phyloP scores from a whole-genome alignment of 2,113 vertebrate species.

The Micromys minutus region DNA sequence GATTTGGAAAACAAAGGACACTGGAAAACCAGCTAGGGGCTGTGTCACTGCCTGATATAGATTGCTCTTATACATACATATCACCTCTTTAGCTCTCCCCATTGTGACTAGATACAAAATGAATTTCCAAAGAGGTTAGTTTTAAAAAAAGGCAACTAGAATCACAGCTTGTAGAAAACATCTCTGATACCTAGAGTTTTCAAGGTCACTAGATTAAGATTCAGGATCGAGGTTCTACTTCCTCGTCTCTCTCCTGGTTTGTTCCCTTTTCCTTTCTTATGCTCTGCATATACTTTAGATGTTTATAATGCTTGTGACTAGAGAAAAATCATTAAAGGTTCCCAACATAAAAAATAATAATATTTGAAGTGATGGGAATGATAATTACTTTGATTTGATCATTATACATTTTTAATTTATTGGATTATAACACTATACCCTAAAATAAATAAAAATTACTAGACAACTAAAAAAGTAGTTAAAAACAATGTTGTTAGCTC shows the following conservation, averaged over 20 bases:
- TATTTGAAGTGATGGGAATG: neutral
- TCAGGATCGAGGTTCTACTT: neutral
- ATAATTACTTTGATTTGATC: neutral
- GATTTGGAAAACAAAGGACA: too few relatives aligned
- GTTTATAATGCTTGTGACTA: neutral
- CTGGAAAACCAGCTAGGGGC: neutral
- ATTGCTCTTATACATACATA: rapidly evolving
- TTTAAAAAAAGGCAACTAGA: neutral
- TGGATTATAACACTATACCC: neutral
- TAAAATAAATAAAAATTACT: neutral
- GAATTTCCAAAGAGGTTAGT: neutral
- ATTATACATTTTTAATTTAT: neutral
- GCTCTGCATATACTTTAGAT: neutral
- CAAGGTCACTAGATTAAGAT: neutral
- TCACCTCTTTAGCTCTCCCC: neutral
- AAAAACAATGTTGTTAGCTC: neutral
- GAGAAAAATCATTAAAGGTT: neutral
- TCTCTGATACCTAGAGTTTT: neutral
- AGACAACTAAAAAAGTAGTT: neutral
- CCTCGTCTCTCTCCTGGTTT: too few relatives aligned
- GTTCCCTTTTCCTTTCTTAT: neutral
- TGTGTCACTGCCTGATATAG: neutral
- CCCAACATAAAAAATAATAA: neutral
- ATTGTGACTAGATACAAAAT: neutral
- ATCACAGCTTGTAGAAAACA: neutral